phyloP scores from a whole-genome alignment of 2,797 vertebrate genomes.

The Pelobates cultripes region DNA sequence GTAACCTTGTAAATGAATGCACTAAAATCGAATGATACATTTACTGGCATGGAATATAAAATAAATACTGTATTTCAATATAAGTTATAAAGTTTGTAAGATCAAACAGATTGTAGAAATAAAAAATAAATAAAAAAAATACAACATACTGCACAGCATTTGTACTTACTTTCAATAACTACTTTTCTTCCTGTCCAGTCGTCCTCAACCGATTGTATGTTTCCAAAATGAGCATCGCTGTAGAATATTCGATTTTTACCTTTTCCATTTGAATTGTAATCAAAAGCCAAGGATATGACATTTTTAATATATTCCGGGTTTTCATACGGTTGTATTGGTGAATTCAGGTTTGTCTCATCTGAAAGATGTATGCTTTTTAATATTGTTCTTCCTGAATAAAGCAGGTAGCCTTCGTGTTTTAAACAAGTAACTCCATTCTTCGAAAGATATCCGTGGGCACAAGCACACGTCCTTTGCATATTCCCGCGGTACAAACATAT shows the following conservation, averaged over 20 bases:
- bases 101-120: too few relatives aligned
- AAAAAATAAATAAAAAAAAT: too few relatives aligned
- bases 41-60: too few relatives aligned
- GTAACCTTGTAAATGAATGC: too few relatives aligned
- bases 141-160: neutral
- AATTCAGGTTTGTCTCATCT: slow-evolving; percentile 94
- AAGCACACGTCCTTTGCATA: slow-evolving; percentile 83
- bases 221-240: slow-evolving; percentile 95
- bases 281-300: slow-evolving; percentile 89
- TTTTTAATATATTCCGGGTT: slow-evolving; percentile 93
- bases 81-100: too few relatives aligned
- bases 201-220: slow-evolving; percentile 95
- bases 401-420: slow-evolving; percentile 92
- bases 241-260: slow-evolving; percentile 95
- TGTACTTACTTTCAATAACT: slow-evolving; percentile 90
- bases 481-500: slow-evolving; percentile 93
- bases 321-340: slow-evolving; percentile 90
- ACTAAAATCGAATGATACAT: too few relatives aligned
- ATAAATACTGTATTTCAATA: too few relatives aligned
- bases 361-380: slow-evolving; percentile 96
- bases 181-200: slow-evolving; percentile 90
- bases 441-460: slow-evolving; percentile 91
- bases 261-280: slow-evolving; percentile 82
- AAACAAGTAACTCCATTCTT: slow-evolving; percentile 87
- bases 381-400: slow-evolving; percentile 95